A percentile compares a stretch with the other conserved stretches of the same genome.
Conservation (phyloP, 2,888 invertebrate genomes). For the Trachelus stipa region DNA sequence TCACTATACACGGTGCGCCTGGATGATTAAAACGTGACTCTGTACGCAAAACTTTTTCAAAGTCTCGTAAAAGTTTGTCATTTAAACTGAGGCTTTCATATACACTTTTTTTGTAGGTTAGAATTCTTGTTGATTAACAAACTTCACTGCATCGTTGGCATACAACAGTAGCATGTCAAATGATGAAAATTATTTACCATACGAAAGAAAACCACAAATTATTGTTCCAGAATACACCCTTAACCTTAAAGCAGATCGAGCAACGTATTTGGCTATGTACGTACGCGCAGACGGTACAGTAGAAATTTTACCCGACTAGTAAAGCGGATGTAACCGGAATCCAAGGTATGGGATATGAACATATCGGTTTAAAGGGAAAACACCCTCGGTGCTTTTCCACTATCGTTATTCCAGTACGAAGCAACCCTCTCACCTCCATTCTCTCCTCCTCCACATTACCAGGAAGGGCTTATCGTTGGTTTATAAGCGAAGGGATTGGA, state of each 20-base stretch:
- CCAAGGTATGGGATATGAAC: conserved; percentile 35
- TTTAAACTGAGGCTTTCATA: neutral
- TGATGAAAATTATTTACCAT: neutral
- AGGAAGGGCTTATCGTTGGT: neutral
- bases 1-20: neutral
- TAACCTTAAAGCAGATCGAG: conserved; percentile 37
- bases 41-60: neutral
- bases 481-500: neutral
- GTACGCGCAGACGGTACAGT: neutral
- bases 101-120: neutral
- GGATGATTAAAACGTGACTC: neutral
- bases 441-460: neutral
- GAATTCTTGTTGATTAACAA: neutral
- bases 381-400: conserved; percentile 1
- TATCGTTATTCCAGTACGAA: neutral
- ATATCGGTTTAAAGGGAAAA: conserved; percentile 42
- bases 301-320: neutral
- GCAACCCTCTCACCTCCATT: neutral
- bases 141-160: neutral
- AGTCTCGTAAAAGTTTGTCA: neutral
- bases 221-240: neutral
- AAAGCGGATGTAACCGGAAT: neutral
- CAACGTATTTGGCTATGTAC: neutral
- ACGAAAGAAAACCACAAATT: neutral
- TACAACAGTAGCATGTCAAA: neutral